Conservation (phyloP, 2,113 vertebrate species). For the Embiotoca jacksoni region DNA sequence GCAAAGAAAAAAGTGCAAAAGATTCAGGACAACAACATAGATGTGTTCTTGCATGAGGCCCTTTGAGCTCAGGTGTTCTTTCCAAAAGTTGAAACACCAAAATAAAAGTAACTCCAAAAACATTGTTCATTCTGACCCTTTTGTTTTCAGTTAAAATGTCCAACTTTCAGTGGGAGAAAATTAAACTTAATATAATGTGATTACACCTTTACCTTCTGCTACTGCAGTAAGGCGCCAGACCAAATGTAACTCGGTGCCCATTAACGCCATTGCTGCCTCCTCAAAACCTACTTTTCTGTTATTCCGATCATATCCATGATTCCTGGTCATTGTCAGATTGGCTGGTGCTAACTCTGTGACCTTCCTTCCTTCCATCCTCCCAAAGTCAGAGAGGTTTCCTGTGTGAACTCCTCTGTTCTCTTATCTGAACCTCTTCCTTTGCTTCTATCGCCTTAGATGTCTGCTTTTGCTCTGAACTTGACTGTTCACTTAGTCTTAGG, state of each 20-base stretch:
- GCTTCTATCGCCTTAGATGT: constrained; percentile 43
- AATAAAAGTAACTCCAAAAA: too few relatives aligned
- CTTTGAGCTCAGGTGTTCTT: too few relatives aligned
- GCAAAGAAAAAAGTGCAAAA: too few relatives aligned
- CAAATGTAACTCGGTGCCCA: too few relatives aligned
- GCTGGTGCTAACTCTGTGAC: constrained; percentile 10
- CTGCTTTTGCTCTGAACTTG: constrained; percentile 63
- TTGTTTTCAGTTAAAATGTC: too few relatives aligned
- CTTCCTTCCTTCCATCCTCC: constrained; percentile 34
- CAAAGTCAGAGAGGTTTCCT: constrained; percentile 48
- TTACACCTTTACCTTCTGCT: too few relatives aligned
- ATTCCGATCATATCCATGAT: constrained; percentile 15
- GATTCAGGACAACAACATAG: too few relatives aligned
- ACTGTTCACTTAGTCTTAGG: neutral
- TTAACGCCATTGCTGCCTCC: neutral
- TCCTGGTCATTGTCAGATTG: constrained; percentile 49
- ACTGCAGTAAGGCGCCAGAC: too few relatives aligned
- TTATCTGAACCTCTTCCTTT: constrained; percentile 60
- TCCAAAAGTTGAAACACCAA: too few relatives aligned
- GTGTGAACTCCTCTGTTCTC: constrained; percentile 42
- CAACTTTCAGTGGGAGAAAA: neutral
- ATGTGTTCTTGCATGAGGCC: too few relatives aligned
- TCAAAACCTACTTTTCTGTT: neutral
- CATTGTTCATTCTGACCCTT: too few relatives aligned
- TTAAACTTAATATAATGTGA: neutral